Evolutionary conservation across 2,113 vertebrate species (phyloP).

Genomic region (Brachionichthys hirsutus): DNA sequence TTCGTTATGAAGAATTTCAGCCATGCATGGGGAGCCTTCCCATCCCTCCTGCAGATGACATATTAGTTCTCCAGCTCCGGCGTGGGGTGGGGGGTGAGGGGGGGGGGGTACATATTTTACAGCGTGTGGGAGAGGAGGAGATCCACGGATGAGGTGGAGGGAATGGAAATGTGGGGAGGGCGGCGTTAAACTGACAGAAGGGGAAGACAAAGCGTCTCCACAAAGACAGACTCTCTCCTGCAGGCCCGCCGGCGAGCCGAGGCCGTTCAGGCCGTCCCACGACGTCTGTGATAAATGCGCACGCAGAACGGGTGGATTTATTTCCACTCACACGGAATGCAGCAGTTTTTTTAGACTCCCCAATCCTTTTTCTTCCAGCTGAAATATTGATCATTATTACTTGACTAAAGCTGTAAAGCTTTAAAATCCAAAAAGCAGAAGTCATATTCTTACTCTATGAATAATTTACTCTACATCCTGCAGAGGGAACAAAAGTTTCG

Average conservation of each 20-base stretch:
- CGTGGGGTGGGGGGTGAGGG: constrained; percentile 31
- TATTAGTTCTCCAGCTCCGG: constrained; percentile 49
- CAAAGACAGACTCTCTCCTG: no score
- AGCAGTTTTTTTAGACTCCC: no score
- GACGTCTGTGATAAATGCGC: no score
- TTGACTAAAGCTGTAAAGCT: no score
- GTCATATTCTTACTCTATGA: constrained; percentile 2
- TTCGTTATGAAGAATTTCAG: constrained; percentile 45
- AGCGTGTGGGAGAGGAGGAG: constrained; percentile 44
- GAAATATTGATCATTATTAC: no score
- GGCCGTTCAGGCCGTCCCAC: no score
- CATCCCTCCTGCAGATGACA: constrained; percentile 53
- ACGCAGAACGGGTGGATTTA: no score
- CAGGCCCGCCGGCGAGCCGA: no score
- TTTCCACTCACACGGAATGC: no score
- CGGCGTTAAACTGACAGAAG: constrained; percentile 68
- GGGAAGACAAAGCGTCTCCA: constrained; percentile 67
- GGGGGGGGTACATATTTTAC: constrained; percentile 65
- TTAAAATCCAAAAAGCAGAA: no score
- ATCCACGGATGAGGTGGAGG: constrained; percentile 48
- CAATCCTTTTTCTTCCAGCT: no score
- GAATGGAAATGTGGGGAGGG: constrained; percentile 52
- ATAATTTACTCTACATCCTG: constrained; percentile 29
- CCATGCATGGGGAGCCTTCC: constrained; percentile 35
- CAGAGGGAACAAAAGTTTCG: not conserved